These are phyloP conservation scores for Frankliniella intonsa DNA, from an alignment of 2,888 invertebrate species.

Conservation along the genomic window DNA sequence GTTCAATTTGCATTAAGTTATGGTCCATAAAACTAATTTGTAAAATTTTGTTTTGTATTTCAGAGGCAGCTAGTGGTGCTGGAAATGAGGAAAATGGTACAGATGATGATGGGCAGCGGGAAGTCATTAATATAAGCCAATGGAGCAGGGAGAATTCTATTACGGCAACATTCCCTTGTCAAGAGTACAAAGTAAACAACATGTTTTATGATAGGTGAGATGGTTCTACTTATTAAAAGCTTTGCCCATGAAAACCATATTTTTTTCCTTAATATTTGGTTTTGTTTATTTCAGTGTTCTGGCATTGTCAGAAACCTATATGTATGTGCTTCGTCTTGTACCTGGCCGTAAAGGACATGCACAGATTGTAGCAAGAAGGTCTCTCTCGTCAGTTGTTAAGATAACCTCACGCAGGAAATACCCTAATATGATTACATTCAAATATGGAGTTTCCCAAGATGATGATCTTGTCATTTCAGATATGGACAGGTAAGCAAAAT, in stretches of 20 bases:
- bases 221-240: neutral
- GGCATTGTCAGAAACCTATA: constrained; percentile 77
- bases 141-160: neutral
- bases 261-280: neutral
- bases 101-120: constrained; percentile 52
- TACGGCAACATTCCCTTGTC: constrained; percentile 82
- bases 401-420: constrained; percentile 94
- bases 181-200: constrained; percentile 86
- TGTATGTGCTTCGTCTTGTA: constrained; percentile 78
- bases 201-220: constrained; percentile 70
- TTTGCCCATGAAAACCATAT: neutral
- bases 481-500: constrained; percentile 61
- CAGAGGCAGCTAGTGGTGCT: constrained; percentile 35
- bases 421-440: constrained; percentile 95
- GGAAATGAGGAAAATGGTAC: constrained; percentile 49
- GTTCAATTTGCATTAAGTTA: neutral
- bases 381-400: constrained; percentile 87
- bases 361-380: constrained; percentile 79
- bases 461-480: constrained; percentile 76
- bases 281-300: constrained; percentile 60
- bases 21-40: neutral
- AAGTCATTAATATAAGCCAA: constrained; percentile 2
- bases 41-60: constrained; percentile 6
- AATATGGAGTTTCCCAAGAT: constrained; percentile 83
- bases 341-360: constrained; percentile 72